Base-by-base conservation (phyloP, 2,888 invertebrate species). In the Ellobium chinense region DNA sequence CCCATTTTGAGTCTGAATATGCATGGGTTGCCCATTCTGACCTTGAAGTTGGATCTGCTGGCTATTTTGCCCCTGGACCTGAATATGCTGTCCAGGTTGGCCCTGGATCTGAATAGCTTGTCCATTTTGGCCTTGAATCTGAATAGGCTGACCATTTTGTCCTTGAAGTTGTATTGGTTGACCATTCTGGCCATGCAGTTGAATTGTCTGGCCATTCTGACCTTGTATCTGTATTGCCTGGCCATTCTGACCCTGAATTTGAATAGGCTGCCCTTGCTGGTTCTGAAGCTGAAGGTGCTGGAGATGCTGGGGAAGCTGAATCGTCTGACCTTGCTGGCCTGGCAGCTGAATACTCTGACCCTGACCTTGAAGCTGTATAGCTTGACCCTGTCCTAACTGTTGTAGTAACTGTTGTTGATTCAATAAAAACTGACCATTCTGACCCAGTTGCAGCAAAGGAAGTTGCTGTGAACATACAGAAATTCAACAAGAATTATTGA, bases 201-300 rank as follows among this genome's bases (percentile, higher is more conserved):
- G 92, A 86, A 96, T 95, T 18, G 95, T 76, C 66, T 85, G 85
- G 12, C 85, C 84, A 58, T 81, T 74, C 39, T 78, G 82, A 34
- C 80, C 76, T 60, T 80, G 83, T 31, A 85, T 58, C 46, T 84
- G 84, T 58, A 85, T 79, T 2, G 80, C 65, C 56, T 73, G 78
- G 60, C 74, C 81, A 75, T 68, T 80, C 68, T 7, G 94, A 0
- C 95, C 93, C 88, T 96, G 96, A 0, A 96, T 95, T 90, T 96
- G 95, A 58, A 96, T 95, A 90, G 96, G 96, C 90, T 96, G 90
- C 1, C 89, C 90, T 34, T 74, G 82, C 84, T 39, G 87, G 14
- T 63, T 54, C 21, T 75, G 80, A 34, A 83, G 80, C 76, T 88
- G 88, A 18, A 85, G 34, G 21, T 72, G 62, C 31, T 78, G 78